Conservation (phyloP, 2,888 invertebrate genomes). For the Machimus rusticus region DNA sequence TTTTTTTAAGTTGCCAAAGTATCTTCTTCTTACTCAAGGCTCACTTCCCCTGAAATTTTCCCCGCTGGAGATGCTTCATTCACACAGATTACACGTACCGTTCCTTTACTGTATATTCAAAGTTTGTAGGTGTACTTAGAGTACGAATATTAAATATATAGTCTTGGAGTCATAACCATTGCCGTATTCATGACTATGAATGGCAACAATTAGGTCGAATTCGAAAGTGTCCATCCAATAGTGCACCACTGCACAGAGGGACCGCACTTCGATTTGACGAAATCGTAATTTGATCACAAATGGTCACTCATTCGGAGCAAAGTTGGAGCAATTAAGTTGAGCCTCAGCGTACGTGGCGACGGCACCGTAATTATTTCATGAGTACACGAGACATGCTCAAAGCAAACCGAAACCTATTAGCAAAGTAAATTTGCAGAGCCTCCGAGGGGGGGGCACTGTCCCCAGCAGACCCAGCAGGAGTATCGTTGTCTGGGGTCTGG, state of each 20-base stretch:
- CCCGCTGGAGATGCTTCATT: no score
- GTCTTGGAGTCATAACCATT: neutral
- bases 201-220: neutral
- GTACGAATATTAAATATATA: neutral
- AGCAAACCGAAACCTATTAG: neutral
- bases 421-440: neutral
- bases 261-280: neutral
- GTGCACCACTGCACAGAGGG: neutral
- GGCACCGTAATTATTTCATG: neutral
- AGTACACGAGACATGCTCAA: neutral
- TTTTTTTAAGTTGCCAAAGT: no score
- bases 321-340: neutral
- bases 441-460: neutral
- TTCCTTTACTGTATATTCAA: no score
- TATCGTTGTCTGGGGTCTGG: neutral
- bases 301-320: neutral
- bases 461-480: neutral
- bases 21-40: no score
- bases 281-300: neutral
- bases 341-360: neutral
- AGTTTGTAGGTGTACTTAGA: no score
- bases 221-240: neutral
- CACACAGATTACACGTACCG: no score
- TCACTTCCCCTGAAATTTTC: no score
- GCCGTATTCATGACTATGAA: neutral